phyloP scores from a whole-genome alignment of 2,888 invertebrate species.

The Microctonus aethiopoides region DNA sequence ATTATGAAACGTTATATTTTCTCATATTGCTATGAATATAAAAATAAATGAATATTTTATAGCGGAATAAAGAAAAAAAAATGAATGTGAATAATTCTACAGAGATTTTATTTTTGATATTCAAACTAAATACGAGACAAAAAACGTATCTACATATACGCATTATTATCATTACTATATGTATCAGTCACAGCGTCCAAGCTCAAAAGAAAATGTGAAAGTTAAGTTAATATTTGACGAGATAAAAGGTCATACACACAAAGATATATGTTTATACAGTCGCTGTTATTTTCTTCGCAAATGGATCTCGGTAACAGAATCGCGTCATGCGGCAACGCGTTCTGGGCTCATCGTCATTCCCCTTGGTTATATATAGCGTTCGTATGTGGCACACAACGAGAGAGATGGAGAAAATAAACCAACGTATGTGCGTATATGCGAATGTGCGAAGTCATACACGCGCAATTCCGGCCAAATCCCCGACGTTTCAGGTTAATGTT shows the following conservation, averaged over 20 bases:
- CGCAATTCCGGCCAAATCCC: slow-evolving; percentile 34
- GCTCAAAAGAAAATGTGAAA: neutral
- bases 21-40: neutral
- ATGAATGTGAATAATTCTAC: neutral
- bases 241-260: neutral
- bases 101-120: neutral
- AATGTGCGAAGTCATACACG: slow-evolving; percentile 31
- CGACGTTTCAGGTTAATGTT: slow-evolving; percentile 53
- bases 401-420: neutral
- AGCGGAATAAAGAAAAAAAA: neutral
- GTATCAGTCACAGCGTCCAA: neutral
- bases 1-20: neutral
- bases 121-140: neutral
- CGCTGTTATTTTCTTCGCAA: slow-evolving; percentile 4
- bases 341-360: neutral
- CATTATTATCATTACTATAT: neutral
- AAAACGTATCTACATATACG: neutral
- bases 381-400: neutral
- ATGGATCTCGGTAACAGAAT: slow-evolving; percentile 10
- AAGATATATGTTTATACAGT: no score
- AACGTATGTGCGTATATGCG: neutral
- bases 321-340: slow-evolving; percentile 6
- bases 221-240: slow-evolving; percentile 15
- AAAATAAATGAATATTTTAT: neutral
- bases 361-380: neutral